Conservation (phyloP, 1,140 invertebrate species). For the Rhyacophila brunnea region DNA sequence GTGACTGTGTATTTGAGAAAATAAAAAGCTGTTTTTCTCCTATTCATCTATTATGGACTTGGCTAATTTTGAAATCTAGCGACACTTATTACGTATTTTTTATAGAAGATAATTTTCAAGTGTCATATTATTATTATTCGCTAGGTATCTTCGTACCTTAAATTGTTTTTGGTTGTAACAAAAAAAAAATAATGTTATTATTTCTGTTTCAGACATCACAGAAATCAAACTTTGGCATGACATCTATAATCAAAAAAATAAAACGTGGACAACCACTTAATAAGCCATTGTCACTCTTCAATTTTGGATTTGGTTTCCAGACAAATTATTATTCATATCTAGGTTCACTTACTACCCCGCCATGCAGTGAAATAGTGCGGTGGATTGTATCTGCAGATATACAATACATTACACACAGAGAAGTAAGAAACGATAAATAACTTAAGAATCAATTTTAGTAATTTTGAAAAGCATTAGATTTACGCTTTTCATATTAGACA, state of each 20-base stretch:
- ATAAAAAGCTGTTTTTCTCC: not conserved
- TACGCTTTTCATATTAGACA: not conserved
- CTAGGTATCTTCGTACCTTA: too few relatives aligned
- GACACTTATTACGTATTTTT: too few relatives aligned
- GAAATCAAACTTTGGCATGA: not conserved
- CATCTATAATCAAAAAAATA: not conserved
- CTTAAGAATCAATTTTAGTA: not conserved
- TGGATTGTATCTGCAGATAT: constrained; percentile 57
- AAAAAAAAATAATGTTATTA: too few relatives aligned
- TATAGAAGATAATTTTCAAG: too few relatives aligned
- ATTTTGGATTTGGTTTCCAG: not conserved
- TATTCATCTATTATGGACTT: not conserved
- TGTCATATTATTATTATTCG: not conserved
- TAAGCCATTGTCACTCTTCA: not conserved
- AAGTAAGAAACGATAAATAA: not conserved
- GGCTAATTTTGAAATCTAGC: too few relatives aligned
- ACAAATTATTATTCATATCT: constrained; percentile 60
- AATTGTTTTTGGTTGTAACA: too few relatives aligned
- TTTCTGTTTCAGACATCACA: too few relatives aligned
- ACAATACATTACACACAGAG: not conserved
- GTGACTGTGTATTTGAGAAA: too few relatives aligned
- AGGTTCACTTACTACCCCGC: constrained; percentile 75
- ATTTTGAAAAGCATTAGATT: not conserved
- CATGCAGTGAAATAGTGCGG: constrained; percentile 68
- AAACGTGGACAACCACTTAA: not conserved